Evolutionary conservation across 2,888 invertebrate genomes (phyloP), one percentile per base, ranked within the genome.

Genomic region (Malacosoma neustria): DNA sequence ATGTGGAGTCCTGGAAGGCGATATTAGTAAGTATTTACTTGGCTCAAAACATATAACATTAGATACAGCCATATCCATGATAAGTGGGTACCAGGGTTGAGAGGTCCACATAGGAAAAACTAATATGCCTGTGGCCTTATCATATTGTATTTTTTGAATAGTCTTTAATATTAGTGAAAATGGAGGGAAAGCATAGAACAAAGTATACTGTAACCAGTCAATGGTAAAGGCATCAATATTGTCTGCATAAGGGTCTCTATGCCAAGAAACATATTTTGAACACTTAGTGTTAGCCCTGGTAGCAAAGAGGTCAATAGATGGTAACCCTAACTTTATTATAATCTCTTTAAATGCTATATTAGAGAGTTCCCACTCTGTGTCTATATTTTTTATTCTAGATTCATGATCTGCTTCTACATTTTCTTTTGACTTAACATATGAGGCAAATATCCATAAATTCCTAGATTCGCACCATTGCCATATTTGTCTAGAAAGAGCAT

Each of bases 81-180:
- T 46, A 6, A 50, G 1, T 1, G 52, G 51, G 22, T 33, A 54
- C 50, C 52, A 54, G 1, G 52, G 47, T 32, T 55, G 50, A 1
- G 45, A 33, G 3, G 45, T 44, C 53, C 51, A 51, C n/a, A 22
- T 29, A 2, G 49, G 48, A 7, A 48, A 33, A 2, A 51, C 44
- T n/a, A 54, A 3, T 13, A 54, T 52, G 2, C 50, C 50, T 15
- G 37, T 29, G 0, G 48, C 48, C 39, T 40, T 7, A 32, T 32
- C 45, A 43, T 42, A 12, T 13, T 43, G 1, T 42, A 42, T 2
- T 22, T 22, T 22, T 5, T 22, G 22, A 7, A 22, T 7, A 9
- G 9, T 9, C 7, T 22, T 22, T 7, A 9, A 22, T 2, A 22
- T 22, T 22, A 22, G 22, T 7, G 6, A 7, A 22, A 22, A 22